Base-by-base conservation (phyloP, 2,888 invertebrate species). In the Plemyria rubiginata region DNA sequence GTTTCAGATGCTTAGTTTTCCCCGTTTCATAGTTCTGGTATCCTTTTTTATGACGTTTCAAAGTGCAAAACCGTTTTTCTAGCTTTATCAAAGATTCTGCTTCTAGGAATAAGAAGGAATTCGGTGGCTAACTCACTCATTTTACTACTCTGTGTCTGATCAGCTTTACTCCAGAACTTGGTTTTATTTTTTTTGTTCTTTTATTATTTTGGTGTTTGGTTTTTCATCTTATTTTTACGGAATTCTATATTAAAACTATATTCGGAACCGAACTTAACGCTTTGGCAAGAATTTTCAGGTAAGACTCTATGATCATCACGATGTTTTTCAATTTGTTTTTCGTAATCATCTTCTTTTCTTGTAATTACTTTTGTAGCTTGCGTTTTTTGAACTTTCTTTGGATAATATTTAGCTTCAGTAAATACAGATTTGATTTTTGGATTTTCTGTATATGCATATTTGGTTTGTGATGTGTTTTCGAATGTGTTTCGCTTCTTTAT, bases 211-310 rank as follows among this genome's bases (percentile, higher is more conserved):
- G 36, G 8, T 13, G 36, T 45, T 40, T 36, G 46, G 0, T 8
- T 50, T 4, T 32, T n/a, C 5, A 9, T 15, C 54, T 50, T 57
- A 41, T 66, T 62, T 71, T 72, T 79, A 51, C 54, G 72, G 66
- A 80, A 77, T 54, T 75, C 72, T 4, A 78, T 49, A 29, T 71
- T 63, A 13, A 77, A 62, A 62, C 70, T 70, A n/a, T 73, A 64
- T 58, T 70, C 68, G 0, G 79, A 78, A 22, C 73, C 70, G 15
- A 77, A 13, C 41, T 62, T 70, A 8, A 73, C 15, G 28, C 58
- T 51, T 56, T 61, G 65, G 0, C 54, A 32, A 66, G 40, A 74
- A 71, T 12, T 43, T 12, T 22, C 11, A 36, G 29, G 0, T 12
- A 22, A 11, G n/a, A 15, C 22, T 40, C n/a, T n/a, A 29, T 0